Conservation (phyloP, 2,113 vertebrate genomes). For the Silurus asotus region DNA sequence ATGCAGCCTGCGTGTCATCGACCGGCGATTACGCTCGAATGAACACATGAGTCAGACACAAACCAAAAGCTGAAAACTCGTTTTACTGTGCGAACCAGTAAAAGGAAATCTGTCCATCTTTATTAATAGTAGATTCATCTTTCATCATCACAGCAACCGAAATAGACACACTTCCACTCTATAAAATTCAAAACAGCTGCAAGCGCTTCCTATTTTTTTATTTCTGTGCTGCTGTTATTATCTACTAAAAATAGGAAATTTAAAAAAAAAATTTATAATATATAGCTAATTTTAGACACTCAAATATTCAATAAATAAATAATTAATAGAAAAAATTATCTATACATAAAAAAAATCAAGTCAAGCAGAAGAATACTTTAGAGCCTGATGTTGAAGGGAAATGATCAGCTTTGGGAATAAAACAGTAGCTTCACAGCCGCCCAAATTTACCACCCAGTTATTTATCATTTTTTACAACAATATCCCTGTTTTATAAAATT, state of each 20-base stretch:
- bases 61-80: not conserved
- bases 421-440: not conserved
- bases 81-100: not conserved
- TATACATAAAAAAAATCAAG: too few relatives aligned
- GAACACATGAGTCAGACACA: not conserved
- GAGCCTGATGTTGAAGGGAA: not conserved
- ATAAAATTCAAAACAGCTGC: not conserved
- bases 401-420: not conserved
- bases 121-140: not conserved
- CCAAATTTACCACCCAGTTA: not conserved
- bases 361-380: not conserved
- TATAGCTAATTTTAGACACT: not conserved
- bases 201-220: not conserved
- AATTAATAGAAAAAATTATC: not conserved
- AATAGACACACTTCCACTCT: not conserved
- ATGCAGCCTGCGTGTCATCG: conserved; percentile 1
- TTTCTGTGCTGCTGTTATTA: not conserved
- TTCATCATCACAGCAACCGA: not conserved
- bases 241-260: not conserved
- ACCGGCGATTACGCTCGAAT: not conserved
- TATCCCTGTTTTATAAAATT: not conserved
- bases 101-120: not conserved
- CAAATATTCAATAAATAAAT: not conserved
- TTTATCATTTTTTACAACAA: not conserved
- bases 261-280: not conserved